Evolutionary conservation across 2,113 vertebrate genomes (phyloP).

Genomic region (Parotia lawesii): DNA sequence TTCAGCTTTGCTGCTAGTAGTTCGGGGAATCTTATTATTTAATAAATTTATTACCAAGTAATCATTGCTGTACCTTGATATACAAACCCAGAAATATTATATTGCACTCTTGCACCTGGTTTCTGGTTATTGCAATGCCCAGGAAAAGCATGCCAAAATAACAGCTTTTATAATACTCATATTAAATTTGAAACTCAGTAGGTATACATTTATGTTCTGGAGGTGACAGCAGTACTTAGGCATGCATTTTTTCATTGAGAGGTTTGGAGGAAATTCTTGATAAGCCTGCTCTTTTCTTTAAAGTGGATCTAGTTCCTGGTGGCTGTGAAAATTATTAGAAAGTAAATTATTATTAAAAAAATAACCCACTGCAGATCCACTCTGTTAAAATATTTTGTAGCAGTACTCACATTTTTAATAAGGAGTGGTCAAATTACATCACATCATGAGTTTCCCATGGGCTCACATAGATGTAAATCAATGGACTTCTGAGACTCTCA

Average conservation of each 20-base stretch:
- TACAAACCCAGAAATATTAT: background rate
- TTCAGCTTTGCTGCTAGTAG: background rate
- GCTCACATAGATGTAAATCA: background rate
- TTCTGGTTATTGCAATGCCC: background rate
- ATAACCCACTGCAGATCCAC: background rate
- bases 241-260: background rate
- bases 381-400: background rate
- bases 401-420: background rate
- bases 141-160: background rate
- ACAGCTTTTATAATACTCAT: background rate
- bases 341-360: background rate
- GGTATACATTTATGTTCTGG: background rate
- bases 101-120: background rate
- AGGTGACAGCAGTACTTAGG: background rate
- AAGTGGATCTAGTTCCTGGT: background rate
- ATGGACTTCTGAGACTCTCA: background rate
- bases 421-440: background rate
- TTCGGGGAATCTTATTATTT: background rate
- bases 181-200: background rate
- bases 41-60: background rate
- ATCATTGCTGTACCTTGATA: background rate
- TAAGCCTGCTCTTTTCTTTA: background rate
- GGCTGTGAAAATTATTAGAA: background rate
- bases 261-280: fast-evolving
- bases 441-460: background rate